phyloP scores from a whole-genome alignment of 1,140 invertebrate genomes.

The Monomorium pharaonis region DNA sequence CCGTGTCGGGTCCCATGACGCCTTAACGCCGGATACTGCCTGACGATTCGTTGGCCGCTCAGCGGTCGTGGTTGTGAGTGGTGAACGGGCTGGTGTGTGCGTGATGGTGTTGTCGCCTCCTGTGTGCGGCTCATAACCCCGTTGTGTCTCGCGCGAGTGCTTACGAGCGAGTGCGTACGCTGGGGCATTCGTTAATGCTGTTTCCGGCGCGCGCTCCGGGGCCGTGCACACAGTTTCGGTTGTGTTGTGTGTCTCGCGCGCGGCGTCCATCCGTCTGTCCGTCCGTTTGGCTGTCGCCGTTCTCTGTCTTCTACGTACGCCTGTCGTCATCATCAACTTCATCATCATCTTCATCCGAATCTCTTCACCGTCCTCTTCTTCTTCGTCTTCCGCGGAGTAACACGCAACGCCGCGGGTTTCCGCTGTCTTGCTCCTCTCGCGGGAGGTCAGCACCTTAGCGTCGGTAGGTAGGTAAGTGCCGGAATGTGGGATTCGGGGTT shows the following conservation, averaged over 20 bases:
- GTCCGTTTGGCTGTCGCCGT: background rate
- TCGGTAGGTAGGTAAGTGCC: constrained; percentile 55
- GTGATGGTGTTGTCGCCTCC: constrained; percentile 49
- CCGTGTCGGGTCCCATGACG: constrained; percentile 24
- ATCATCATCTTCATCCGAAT: background rate
- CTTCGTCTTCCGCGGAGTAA: constrained; percentile 4
- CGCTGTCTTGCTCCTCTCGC: constrained; percentile 62
- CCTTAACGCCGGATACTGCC: constrained; percentile 25
- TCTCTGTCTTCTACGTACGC: constrained; percentile 1
- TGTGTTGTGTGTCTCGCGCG: constrained; percentile 8
- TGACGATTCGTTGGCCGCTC: constrained; percentile 51
- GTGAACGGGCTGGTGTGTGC: constrained; percentile 16
- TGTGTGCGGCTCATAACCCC: constrained; percentile 44
- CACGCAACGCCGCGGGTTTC: constrained; percentile 18
- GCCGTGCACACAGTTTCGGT: constrained; percentile 34
- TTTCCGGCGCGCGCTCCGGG: constrained; percentile 67
- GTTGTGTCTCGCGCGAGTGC: constrained; percentile 58
- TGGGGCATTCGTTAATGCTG: constrained; percentile 58
- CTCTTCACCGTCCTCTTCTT: background rate
- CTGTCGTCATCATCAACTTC: constrained; percentile 7
- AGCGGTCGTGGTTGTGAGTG: constrained; percentile 26
- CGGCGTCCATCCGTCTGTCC: constrained; percentile 42
- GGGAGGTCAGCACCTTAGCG: constrained; percentile 73
- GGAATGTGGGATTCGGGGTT: constrained; percentile 51
- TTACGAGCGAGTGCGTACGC: constrained; percentile 45